Percentiles rank a stretch among this genome's conserved stretches.
Evolutionary conservation across 2,888 invertebrate species (phyloP).

Genomic region (Dorcus hopei): DNA sequence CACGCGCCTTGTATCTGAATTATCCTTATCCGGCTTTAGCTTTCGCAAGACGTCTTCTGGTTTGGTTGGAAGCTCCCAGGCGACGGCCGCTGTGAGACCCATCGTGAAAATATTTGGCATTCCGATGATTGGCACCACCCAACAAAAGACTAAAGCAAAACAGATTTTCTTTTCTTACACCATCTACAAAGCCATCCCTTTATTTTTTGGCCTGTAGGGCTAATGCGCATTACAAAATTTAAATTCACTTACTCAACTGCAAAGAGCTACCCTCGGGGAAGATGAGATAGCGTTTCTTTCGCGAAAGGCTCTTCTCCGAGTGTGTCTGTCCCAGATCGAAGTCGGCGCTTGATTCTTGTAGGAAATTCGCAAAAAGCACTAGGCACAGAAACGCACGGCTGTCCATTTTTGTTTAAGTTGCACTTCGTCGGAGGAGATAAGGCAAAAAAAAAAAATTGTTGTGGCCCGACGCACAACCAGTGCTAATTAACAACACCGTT

Average conservation of each 20-base stretch:
- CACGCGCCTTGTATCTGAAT: not conserved
- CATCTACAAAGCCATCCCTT: too few species aligned
- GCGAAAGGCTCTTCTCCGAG: slow-evolving; percentile 22
- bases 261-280: slow-evolving; percentile 27
- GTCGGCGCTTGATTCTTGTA: not conserved
- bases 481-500: too few species aligned
- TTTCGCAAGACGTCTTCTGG: slow-evolving; percentile 8
- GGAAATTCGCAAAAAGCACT: too few species aligned
- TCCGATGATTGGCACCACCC: slow-evolving; percentile 56
- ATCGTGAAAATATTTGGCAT: slow-evolving; percentile 60
- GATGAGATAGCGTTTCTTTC: slow-evolving; percentile 32
- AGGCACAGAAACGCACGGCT: too few species aligned
- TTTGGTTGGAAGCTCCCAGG: slow-evolving; percentile 70
- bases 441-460: too few species aligned
- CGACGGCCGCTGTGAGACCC: slow-evolving; percentile 72
- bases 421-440: too few species aligned
- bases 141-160: slow-evolving; percentile 57
- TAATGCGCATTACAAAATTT: not conserved
- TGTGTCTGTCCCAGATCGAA: not conserved
- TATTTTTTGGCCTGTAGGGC: too few species aligned
- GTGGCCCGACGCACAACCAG: too few species aligned
- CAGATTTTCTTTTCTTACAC: too few species aligned
- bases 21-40: slow-evolving; percentile 6
- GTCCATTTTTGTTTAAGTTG: too few species aligned
- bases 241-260: not conserved